Base-by-base conservation (phyloP, 2,113 vertebrate species). In the Trochalopteron elliotii region DNA sequence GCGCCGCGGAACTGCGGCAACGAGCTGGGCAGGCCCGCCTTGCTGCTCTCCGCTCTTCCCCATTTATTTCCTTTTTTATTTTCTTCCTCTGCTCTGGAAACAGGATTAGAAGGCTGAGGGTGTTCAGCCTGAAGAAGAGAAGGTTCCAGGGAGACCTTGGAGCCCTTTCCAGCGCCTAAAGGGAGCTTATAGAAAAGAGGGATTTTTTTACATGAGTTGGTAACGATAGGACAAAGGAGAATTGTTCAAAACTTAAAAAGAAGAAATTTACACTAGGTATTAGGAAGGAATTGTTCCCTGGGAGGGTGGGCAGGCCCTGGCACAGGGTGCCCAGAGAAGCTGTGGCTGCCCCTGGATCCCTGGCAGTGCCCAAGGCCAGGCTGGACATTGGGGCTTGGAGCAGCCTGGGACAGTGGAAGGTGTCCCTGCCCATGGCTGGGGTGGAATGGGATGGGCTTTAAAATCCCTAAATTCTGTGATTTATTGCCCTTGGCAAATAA, bases 401-500 rank as follows among this genome's bases (percentile, higher is more conserved):
- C 76, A 33, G 1, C 49, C 86, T 88, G 86, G 68, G 50, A 33
- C 4, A 3, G 52, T 20, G 68, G 59, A 0, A 81, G 23, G 68
- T n/a, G 60, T 74, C 52, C 77, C 68, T 81, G 77, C 50, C 68
- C 68, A 10, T 21, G 60, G 52, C 68, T 17, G 33, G 27, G 15
- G 4, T 39, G 87, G 59, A 0, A 5, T 5, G 6, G 1, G 5
- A 1, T 52, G 77, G 2, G 4, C 3, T 25, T 9, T 24, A 1
- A 60, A 0, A 7, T n/a, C 13, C 13, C 6, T 57, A 60, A 53
- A 10, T 39, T n/a, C 25, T 72, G 12, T 18, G 20, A 40, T 53
- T 75, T 47, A 17, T n/a, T 76, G 27, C 13, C 45, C 20, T 27
- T 24, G 25, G 5, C 24, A 37, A 31, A 55, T 6, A 11, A 5